phyloP scores from a whole-genome alignment of 2,888 invertebrate genomes.

The Kuschelorhynchus macadamiae region DNA sequence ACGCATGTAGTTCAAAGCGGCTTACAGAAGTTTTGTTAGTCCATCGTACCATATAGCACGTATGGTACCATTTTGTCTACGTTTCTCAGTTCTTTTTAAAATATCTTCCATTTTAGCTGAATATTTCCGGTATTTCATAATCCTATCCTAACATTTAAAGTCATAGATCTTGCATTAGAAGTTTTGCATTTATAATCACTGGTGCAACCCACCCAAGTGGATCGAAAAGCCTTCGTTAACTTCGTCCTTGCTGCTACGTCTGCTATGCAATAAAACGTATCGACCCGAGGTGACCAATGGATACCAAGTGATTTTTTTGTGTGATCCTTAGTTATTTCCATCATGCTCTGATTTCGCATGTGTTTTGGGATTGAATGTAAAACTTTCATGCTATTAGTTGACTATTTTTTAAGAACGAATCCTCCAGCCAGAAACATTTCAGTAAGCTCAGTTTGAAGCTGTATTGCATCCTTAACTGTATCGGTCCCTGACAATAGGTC shows the following conservation, averaged over 20 bases:
- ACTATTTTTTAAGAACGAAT: neutral
- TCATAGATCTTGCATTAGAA: slow-evolving; percentile 1
- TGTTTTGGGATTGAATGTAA: neutral
- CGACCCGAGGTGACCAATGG: neutral
- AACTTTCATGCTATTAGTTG: neutral
- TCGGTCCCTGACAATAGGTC: neutral
- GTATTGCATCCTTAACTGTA: neutral
- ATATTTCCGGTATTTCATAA: too few species aligned
- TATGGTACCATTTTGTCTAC: neutral
- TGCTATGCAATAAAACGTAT: neutral
- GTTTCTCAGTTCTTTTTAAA: too few species aligned
- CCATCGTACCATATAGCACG: too few species aligned
- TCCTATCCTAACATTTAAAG: neutral
- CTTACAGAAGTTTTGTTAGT: too few species aligned
- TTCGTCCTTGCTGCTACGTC: neutral
- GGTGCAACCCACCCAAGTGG: neutral
- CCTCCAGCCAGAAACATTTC: slow-evolving; percentile 2
- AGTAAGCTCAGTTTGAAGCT: neutral
- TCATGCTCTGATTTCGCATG: neutral
- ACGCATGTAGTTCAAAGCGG: too few species aligned
- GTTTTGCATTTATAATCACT: neutral
- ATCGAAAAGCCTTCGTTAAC: neutral
- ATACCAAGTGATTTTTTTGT: too few species aligned
- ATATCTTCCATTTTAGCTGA: too few species aligned
- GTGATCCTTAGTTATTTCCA: too few species aligned